Evolutionary conservation across 2,888 invertebrate species (phyloP), one percentile per base, ranked within the genome.

Genomic region (Napeogenes inachia): DNA sequence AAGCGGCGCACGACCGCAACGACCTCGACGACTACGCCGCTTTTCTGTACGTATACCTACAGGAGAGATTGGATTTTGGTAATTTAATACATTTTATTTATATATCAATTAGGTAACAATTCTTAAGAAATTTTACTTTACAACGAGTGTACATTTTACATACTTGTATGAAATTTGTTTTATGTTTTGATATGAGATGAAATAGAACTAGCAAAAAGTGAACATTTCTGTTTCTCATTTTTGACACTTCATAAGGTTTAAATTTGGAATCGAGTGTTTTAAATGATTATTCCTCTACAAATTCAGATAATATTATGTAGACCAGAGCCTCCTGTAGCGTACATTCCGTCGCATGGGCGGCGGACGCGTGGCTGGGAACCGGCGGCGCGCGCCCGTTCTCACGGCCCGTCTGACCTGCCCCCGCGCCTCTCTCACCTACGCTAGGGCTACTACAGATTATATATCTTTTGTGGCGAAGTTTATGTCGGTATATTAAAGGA

Each of bases 381-480:
- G 82, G 78, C 84, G 88, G 85, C 87, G 88, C 90, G 91, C 91
- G 91, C 91, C 88, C 88, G 82, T 86, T 87, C 87, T 85, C 87
- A 87, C 87, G 87, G 86, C 87, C 87, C 75, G 80, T 73, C 78
- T 85, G 88, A 87, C 89, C 85, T 77, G 78, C 78, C 61, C 72
- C 73, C 71, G 75, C 74, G 21, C 21, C 21, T 21, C 70, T 75
- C 50, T 57, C 47, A 57, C 38, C 35, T 50, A 57, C 50, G 30
- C 21, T 50, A 30, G 35, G 35, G 38, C 38, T 50, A 50, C 33
- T 47, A 50, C 50, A 50, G 21, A 21, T 21, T 35, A 57, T 57
- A 42, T 42, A 42, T 42, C 8, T 42, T 10, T 42, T 42, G 8
- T 42, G 42, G 21, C 21, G 21, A 35, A 6, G 35, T 35, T 35